phyloP scores from a whole-genome alignment of 2,888 invertebrate species.

The Erebia aethiops region DNA sequence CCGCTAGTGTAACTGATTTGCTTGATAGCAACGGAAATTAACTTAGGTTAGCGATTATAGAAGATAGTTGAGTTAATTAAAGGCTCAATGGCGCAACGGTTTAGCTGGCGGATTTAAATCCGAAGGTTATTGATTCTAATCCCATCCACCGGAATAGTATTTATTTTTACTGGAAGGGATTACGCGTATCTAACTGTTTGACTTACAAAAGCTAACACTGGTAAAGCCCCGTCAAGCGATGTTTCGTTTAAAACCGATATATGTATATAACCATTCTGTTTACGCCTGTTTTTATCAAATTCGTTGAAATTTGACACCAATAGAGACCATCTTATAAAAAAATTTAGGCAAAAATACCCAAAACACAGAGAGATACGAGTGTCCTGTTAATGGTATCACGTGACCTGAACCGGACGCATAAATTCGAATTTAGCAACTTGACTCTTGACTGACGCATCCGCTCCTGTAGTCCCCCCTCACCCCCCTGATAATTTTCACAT shows the following conservation, averaged over 20 bases:
- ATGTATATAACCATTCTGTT: too few relatives aligned
- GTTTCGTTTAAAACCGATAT: too few relatives aligned
- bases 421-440: constrained; percentile 72
- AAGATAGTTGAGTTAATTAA: neutral
- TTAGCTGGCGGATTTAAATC: neutral
- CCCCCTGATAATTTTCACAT: constrained; percentile 32
- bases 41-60: neutral
- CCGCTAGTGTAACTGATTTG: too few relatives aligned
- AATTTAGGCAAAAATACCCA: neutral
- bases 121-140: too few relatives aligned
- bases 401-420: constrained; percentile 64
- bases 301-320: too few relatives aligned
- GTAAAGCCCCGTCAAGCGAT: too few relatives aligned
- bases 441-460: constrained; percentile 61
- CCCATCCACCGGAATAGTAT: too few relatives aligned
- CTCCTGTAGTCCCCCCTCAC: constrained; percentile 38
- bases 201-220: too few relatives aligned
- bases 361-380: neutral
- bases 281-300: too few relatives aligned
- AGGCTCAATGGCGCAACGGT: neutral
- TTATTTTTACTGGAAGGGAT: too few relatives aligned
- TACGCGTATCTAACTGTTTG: too few relatives aligned
- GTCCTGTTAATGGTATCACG: neutral
- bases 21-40: constrained; percentile 6
- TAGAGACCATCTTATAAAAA: too few relatives aligned